phyloP scores from a whole-genome alignment of 2,888 invertebrate species.

The Helleia helle region DNA sequence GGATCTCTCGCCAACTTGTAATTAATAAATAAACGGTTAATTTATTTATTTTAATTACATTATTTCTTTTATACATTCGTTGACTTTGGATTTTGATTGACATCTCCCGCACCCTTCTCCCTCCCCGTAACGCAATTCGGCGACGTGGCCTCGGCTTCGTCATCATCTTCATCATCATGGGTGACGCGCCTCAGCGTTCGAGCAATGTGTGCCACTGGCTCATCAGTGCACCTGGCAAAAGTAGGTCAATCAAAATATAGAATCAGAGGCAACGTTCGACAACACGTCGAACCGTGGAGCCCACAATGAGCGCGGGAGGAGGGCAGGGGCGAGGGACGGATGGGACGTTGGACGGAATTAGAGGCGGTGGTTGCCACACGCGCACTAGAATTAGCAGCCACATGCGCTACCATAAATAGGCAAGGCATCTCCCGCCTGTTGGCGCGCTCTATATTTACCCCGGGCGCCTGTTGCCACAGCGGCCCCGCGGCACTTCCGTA shows the following conservation, averaged over 20 bases:
- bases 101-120: slow-evolving; percentile 31
- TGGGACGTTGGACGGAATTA: slow-evolving; percentile 29
- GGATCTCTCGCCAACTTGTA: slow-evolving; percentile 73
- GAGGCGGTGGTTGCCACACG: slow-evolving; percentile 42
- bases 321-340: not conserved
- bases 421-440: slow-evolving; percentile 52
- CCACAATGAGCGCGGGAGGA: not conserved
- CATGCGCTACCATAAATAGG: slow-evolving; percentile 68
- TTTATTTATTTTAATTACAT: slow-evolving; percentile 76
- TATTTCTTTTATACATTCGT: slow-evolving; percentile 68
- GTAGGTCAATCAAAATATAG: slow-evolving; percentile 36
- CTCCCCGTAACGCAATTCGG: slow-evolving; percentile 23
- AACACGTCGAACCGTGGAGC: slow-evolving; percentile 12
- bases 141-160: too few relatives aligned
- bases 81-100: slow-evolving; percentile 56
- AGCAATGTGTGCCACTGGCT: slow-evolving; percentile 4
- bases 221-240: slow-evolving; percentile 33
- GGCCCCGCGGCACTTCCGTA: slow-evolving; percentile 33
- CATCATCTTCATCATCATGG: not conserved
- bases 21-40: slow-evolving; percentile 76
- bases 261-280: slow-evolving; percentile 8
- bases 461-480: slow-evolving; percentile 23
- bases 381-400: slow-evolving; percentile 40
- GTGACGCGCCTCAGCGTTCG: not conserved
- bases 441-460: slow-evolving; percentile 59